phyloP scores from a whole-genome alignment of 1,140 invertebrate species.

The Drosophila takahashii region DNA sequence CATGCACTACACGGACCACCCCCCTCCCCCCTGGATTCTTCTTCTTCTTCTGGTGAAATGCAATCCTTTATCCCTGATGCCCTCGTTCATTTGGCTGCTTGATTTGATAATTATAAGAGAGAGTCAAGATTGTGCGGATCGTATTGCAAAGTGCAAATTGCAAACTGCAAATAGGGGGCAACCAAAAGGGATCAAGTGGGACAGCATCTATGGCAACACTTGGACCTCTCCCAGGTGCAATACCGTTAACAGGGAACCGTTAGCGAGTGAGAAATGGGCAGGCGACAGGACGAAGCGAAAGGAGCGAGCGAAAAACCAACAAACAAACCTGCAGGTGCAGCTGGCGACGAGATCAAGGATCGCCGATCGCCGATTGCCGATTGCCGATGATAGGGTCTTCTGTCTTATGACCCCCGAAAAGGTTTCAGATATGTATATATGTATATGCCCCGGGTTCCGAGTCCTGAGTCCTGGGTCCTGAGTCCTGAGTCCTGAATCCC shows the following conservation, averaged over 20 bases:
- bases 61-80: slow-evolving; percentile 38
- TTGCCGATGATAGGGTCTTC: slow-evolving; percentile 45
- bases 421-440: neutral
- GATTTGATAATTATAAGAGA: slow-evolving; percentile 73
- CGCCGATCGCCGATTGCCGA: slow-evolving; percentile 28
- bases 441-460: neutral
- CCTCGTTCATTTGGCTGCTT: slow-evolving; percentile 10
- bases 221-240: slow-evolving; percentile 27
- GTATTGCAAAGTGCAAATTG: slow-evolving; percentile 8
- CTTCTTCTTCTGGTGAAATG: slow-evolving; percentile 34
- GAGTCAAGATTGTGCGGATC: slow-evolving; percentile 29
- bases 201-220: neutral
- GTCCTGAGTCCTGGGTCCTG: slow-evolving; percentile 1
- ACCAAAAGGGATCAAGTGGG: neutral
- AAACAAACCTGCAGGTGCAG: slow-evolving; percentile 61
- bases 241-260: slow-evolving; percentile 70
- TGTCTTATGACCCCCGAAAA: neutral
- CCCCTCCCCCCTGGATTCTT: too few species aligned
- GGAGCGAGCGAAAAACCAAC: slow-evolving; percentile 32
- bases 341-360: slow-evolving; percentile 59
- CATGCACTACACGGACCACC: neutral
- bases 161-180: neutral
- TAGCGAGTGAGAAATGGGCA: slow-evolving; percentile 29
- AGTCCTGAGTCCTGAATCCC: slow-evolving; percentile 4
- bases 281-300: slow-evolving; percentile 4